phyloP scores from a whole-genome alignment of 1,140 invertebrate genomes.

The Paramacrobiotus metropolitanus region DNA sequence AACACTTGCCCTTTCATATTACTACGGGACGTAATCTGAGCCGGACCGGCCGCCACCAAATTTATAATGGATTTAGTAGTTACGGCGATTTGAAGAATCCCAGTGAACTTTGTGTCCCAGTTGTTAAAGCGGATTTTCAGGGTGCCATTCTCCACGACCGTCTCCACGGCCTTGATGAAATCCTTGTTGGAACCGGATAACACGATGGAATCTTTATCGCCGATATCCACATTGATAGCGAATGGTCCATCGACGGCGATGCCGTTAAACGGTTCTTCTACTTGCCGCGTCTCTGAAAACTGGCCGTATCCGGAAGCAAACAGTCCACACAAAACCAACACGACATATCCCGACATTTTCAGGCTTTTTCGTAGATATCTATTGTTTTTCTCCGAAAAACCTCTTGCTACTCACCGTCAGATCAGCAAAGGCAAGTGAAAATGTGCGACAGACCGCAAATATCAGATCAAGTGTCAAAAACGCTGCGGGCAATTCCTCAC shows the following conservation, averaged over 20 bases:
- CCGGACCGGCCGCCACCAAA: not conserved
- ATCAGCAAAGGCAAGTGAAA: too few species aligned
- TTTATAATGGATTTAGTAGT: not conserved
- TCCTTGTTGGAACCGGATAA: not conserved
- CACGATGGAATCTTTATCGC: not conserved
- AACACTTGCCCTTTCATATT: not conserved
- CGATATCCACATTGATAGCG: not conserved
- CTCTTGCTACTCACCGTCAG: too few species aligned
- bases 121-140: not conserved
- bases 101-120: not conserved
- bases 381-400: too few species aligned
- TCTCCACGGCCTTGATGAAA: not conserved
- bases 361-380: too few species aligned
- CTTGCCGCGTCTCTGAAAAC: not conserved
- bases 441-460: too few species aligned
- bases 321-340: too few species aligned
- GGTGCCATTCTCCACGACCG: not conserved
- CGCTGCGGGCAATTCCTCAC: too few species aligned
- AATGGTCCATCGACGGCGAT: not conserved
- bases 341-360: too few species aligned
- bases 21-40: not conserved
- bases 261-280: not conserved
- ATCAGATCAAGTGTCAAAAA: too few species aligned
- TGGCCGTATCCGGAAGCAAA: too few species aligned
- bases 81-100: not conserved